These are phyloP conservation scores for Pinctada fucata DNA, from an alignment of 2,888 invertebrate genomes.

Conservation along the genomic window DNA sequence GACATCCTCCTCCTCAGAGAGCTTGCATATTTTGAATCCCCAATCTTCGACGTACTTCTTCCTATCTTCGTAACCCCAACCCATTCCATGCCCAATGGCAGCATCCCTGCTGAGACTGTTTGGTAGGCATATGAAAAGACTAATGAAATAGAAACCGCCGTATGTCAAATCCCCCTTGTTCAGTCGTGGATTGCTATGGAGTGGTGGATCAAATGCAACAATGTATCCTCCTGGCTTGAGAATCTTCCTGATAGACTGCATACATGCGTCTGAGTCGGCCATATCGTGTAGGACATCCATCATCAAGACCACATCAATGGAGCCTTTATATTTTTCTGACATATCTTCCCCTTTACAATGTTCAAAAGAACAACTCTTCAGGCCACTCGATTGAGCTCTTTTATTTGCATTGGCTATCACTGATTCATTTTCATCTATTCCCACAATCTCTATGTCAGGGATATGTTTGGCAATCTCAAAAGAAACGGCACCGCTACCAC, in stretches of 20 bases:
- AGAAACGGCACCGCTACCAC: not conserved
- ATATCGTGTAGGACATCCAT: constrained; percentile 11
- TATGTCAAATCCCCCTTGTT: too few relatives aligned
- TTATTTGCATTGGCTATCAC: not conserved
- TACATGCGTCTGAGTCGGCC: not conserved
- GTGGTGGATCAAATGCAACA: constrained; percentile 1
- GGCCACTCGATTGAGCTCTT: not conserved
- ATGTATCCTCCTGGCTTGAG: constrained; percentile 7
- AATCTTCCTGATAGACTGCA: not conserved
- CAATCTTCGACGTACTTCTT: not conserved
- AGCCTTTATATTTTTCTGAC: constrained; percentile 7
- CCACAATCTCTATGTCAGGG: not conserved
- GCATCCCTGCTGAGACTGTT: not conserved
- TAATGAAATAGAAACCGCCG: not conserved
- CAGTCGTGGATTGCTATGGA: not conserved
- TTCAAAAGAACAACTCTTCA: not conserved
- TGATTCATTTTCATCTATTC: not conserved
- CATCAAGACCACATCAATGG: not conserved
- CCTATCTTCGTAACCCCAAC: constrained; percentile 5
- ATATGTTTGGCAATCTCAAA: not conserved
- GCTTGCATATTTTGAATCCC: not conserved
- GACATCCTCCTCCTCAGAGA: not conserved
- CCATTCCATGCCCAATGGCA: not conserved
- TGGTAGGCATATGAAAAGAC: constrained; percentile 2
- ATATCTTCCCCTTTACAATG: not conserved